Evolutionary conservation across 2,797 vertebrate species (phyloP).

Genomic region (Decapterus maruadsi): DNA sequence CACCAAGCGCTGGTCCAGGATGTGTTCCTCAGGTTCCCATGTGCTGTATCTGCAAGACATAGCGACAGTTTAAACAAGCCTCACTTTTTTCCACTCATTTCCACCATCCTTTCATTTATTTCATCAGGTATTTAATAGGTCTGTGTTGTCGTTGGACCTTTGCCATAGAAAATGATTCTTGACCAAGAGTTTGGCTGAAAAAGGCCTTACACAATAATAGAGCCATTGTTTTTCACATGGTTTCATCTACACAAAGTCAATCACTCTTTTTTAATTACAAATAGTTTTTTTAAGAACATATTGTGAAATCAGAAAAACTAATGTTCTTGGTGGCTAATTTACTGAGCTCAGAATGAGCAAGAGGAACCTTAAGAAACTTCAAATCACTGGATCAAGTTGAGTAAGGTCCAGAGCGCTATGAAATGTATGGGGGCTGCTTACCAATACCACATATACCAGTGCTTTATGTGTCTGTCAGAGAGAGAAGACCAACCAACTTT

Average conservation of each 20-base stretch:
- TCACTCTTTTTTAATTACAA: too few species aligned
- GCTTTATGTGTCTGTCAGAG: too few species aligned
- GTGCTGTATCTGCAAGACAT: conserved; percentile 92
- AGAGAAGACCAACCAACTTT: too few species aligned
- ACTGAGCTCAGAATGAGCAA: too few species aligned
- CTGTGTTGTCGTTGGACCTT: neutral
- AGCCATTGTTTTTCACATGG: neutral
- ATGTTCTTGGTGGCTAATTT: too few species aligned
- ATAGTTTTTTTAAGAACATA: too few species aligned
- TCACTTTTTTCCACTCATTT: neutral
- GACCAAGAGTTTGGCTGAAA: conserved; percentile 13
- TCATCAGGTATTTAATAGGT: neutral
- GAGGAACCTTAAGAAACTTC: too few species aligned
- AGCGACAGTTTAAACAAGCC: neutral
- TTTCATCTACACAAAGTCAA: neutral
- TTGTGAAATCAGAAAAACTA: neutral
- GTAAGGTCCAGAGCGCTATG: too few species aligned
- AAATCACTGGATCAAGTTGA: too few species aligned
- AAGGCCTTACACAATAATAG: conserved; percentile 2
- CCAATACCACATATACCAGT: too few species aligned
- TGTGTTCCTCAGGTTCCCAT: conserved; percentile 99
- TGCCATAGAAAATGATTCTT: neutral
- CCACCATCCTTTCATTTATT: neutral
- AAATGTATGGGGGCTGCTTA: too few species aligned
- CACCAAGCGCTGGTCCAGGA: conserved; percentile 95